Evolutionary conservation across 2,888 invertebrate species (phyloP), one percentile per base, ranked within the genome.

Genomic region (Villa cingulata): DNA sequence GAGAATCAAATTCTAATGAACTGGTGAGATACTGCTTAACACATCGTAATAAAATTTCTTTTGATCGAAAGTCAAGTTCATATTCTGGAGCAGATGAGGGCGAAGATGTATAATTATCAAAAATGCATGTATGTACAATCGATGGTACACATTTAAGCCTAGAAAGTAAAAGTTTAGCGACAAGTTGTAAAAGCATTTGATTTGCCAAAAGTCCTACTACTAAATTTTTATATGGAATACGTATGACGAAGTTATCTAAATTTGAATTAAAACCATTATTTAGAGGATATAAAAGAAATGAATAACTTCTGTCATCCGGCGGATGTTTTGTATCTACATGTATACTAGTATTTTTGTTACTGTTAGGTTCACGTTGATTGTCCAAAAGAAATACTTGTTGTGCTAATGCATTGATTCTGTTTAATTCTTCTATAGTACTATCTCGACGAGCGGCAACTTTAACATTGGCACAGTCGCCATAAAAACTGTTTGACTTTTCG

Each of bases 401-500:
- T 1, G 91, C 88, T 59, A 95, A 76, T 32, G 90, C 87, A 58
- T 86, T 83, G 38, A 94, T 74, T 55, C 92, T 74, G 36, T 87
- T 82, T 59, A 87, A 83, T 62, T 92, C 91, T 53, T 83, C 81
- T 14, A 83, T 74, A 2, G 86, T 83, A 60, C 87, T 87, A 64
- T 94, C 92, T 50, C 85, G 78, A 41, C 92, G 74, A 0, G 92
- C 91, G 2, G 94, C 94, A 9, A 94, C 92, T 74, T 92, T 92
- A 0, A 94, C 91, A 50, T 89, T 89, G 12, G 86, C 87, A 55
- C 84, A 72, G 66, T 94, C 94, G 0, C 94, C 94, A 64, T 92
- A 92, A 68, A 94, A 95, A 62, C 91, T 92, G 59, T 90, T 87
- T 0, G 94, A 94, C 61, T 89, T 84, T 57, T 86, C 82, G 58